Base-by-base conservation (phyloP, 2,113 vertebrate species). In the Raphicerus campestris region DNA sequence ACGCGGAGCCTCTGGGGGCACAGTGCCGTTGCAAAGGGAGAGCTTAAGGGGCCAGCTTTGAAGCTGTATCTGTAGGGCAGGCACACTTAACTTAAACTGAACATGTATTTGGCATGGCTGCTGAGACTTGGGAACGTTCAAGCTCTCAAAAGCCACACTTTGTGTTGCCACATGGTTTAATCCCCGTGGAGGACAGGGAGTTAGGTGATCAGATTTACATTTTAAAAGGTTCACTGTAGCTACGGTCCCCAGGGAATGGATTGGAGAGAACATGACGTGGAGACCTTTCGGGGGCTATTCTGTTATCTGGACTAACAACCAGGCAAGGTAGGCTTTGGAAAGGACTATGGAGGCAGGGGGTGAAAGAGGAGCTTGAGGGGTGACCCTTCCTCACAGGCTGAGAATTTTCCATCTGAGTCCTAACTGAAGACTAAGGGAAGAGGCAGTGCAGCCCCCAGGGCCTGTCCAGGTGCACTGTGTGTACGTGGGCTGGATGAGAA, bases 401-500 rank as follows among this genome's bases (percentile, higher is more conserved):
- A 55, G 87, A 32, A 17, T 78, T 70, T 77, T 60, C 80, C 35
- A 15, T 32, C 58, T 17, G 15, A 82, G 35, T 47, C 45, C 42
- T 35, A 26, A 14, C 49, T 55, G 56, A 42, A 22, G 45, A 75
- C 60, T 30, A 3, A 53, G 42, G 47, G 10, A 16, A 42, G 4
- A 30, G 30, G 42, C 55, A 2, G 3, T 7, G 0, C 10, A 4
- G 39, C 60, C 75, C 55, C 8, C 3, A 19, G 49, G 17, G 28
- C 7, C 10, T n/a, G 45, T 6, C n/a, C 5, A 39, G 47, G 32
- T 30, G 2, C n/a, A 14, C 0, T 1, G 15, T 30, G 56, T 0
- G 13, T 42, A 35, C 0, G 3, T 19, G 70, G 8, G 22, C 28
- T 16, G n/a, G 24, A 17, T 26, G 10, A 92, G 32, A 58, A 24